A percentile compares a stretch with the other conserved stretches of the same genome.
Conservation (phyloP, 1,140 invertebrate genomes). For the Mactra quadrangularis region DNA sequence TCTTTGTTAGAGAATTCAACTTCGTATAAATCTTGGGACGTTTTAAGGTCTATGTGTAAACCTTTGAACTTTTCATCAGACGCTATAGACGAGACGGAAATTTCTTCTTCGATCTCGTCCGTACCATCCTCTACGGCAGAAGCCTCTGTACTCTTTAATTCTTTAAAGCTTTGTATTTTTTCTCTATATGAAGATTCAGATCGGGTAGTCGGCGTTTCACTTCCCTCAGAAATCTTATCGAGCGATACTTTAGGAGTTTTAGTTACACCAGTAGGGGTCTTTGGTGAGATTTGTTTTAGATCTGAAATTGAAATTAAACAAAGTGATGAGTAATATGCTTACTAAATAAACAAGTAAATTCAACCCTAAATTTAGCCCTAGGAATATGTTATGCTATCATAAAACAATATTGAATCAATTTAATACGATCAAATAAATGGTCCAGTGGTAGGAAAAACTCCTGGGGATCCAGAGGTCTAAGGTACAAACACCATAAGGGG, state of each 20-base stretch:
- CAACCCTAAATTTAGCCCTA: too few species aligned
- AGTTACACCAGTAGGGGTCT: constrained; percentile 43
- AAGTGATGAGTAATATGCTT: too few species aligned
- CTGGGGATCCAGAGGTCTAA: too few species aligned
- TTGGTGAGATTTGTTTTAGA: constrained; percentile 61
- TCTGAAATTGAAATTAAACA: constrained; percentile 68
- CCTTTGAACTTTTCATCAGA: constrained; percentile 57
- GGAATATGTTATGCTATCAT: too few species aligned
- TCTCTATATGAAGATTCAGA: constrained; percentile 47
- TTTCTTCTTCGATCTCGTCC: constrained; percentile 71
- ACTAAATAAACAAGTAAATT: too few species aligned
- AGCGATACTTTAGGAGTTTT: constrained; percentile 41
- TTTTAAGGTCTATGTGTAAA: constrained; percentile 45
- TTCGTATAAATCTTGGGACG: constrained; percentile 47
- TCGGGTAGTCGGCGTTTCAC: constrained; percentile 68
- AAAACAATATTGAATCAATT: too few species aligned
- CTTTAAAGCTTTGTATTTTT: constrained; percentile 31
- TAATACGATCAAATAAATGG: too few species aligned
- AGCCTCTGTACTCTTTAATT: constrained; percentile 36
- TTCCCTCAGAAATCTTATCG: constrained; percentile 78
- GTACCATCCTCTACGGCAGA: constrained; percentile 63
- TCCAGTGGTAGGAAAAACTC: too few species aligned
- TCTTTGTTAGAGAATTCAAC: constrained; percentile 27
- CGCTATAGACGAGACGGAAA: constrained; percentile 14
- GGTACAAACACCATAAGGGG: too few species aligned